Evolutionary conservation across 2,797 vertebrate genomes (phyloP).

Genomic region (Argya squamiceps): DNA sequence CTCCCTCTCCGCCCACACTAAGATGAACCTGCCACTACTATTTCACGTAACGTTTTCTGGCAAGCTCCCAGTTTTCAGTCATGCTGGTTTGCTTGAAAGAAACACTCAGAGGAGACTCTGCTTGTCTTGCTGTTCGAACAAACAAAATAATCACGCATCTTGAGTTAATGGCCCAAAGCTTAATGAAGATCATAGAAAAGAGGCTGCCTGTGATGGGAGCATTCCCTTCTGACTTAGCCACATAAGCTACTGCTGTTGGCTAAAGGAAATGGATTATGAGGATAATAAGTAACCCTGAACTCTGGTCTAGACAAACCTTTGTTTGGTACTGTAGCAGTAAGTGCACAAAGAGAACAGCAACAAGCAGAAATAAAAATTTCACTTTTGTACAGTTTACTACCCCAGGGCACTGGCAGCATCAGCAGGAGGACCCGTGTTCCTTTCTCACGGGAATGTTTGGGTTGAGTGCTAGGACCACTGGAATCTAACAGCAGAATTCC

Average conservation of each 20-base stretch:
- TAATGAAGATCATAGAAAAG: conserved; percentile 59
- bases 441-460: neutral
- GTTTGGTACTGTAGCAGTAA: neutral
- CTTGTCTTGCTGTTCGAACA: conserved; percentile 47
- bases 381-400: neutral
- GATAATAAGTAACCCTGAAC: conserved; percentile 11
- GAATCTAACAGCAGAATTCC: neutral
- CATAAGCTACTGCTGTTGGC: conserved; percentile 18
- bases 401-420: neutral
- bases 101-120: conserved; percentile 52
- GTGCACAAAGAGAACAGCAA: neutral
- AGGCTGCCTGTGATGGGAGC: conserved; percentile 48
- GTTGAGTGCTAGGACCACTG: neutral
- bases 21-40: conserved; percentile 66
- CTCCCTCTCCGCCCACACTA: conserved; percentile 54
- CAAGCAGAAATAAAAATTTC: neutral
- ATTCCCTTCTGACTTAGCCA: conserved; percentile 68
- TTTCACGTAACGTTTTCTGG: conserved; percentile 62
- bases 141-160: conserved; percentile 59
- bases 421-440: neutral
- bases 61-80: conserved; percentile 69
- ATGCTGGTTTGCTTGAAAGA: conserved; percentile 62
- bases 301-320: conserved; percentile 31
- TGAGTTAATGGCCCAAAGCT: conserved; percentile 58
- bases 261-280: conserved; percentile 42